Evolutionary conservation across 2,888 invertebrate species (phyloP).

Genomic region (Cryptops parisi): DNA sequence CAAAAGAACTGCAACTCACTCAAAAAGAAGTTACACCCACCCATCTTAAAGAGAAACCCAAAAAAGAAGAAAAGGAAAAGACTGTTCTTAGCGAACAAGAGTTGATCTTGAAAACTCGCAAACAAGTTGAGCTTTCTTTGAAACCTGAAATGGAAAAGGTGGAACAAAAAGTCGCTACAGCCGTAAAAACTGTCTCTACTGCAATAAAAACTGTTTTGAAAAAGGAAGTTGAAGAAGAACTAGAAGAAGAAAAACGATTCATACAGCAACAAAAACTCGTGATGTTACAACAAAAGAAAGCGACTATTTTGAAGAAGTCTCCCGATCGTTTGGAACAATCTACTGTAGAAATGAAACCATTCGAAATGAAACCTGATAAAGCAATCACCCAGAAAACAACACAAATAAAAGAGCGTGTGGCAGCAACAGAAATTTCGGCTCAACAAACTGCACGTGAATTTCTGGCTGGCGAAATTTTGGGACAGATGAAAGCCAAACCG

Average conservation of each 20-base stretch:
- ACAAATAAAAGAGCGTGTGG: constrained; percentile 18
- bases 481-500: constrained; percentile 6
- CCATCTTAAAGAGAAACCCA: constrained; percentile 2
- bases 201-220: constrained; percentile 1
- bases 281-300: too few relatives aligned
- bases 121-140: constrained; percentile 2
- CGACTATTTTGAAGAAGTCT: too few relatives aligned
- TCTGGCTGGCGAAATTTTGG: background rate
- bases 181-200: too few relatives aligned
- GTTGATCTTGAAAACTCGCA: background rate
- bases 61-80: constrained; percentile 6
- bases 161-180: background rate
- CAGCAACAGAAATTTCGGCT: constrained; percentile 18
- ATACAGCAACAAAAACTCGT: too few relatives aligned
- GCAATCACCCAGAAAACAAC: constrained; percentile 2
- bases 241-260: background rate
- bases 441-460: background rate
- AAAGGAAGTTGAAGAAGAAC: constrained; percentile 6
- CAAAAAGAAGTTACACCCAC: constrained; percentile 9
- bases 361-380: constrained; percentile 14
- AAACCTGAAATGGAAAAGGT: constrained; percentile 10
- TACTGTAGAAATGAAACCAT: too few relatives aligned
- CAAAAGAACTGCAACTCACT: constrained; percentile 5
- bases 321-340: too few relatives aligned
- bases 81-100: background rate